Conservation (phyloP, 2,113 vertebrate species). For the Merops nubicus region DNA sequence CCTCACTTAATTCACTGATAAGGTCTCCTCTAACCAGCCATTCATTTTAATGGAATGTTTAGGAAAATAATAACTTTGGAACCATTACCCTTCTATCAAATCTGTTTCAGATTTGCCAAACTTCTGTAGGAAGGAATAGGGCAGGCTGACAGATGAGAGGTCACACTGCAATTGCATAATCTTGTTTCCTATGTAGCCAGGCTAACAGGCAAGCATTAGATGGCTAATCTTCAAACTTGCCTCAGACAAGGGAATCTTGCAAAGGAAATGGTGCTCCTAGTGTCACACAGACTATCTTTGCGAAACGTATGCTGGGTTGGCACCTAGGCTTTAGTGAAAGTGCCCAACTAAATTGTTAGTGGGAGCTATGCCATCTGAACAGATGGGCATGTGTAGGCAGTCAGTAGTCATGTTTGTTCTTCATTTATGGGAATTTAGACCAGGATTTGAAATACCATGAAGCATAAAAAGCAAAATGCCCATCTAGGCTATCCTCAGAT, state of each 20-base stretch:
- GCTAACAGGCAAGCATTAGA: not conserved
- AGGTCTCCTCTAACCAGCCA: not conserved
- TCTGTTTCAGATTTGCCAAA: not conserved
- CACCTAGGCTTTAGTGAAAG: conserved; percentile 53
- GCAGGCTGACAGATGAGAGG: not conserved
- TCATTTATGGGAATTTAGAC: conserved; percentile 67
- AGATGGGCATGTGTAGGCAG: conserved; percentile 71
- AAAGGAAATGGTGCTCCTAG: conserved; percentile 3
- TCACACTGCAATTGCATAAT: not conserved
- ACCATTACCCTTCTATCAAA: not conserved
- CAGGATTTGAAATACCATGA: conserved; percentile 40
- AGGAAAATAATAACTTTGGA: not conserved
- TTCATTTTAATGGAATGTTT: not conserved
- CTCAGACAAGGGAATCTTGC: not conserved
- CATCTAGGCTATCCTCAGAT: not conserved
- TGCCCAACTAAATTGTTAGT: conserved; percentile 60
- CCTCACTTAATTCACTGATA: not conserved
- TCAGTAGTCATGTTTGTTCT: conserved; percentile 59
- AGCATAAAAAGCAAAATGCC: conserved; percentile 26
- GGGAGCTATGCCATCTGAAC: conserved; percentile 66
- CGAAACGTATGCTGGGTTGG: conserved; percentile 66
- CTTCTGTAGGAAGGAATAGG: not conserved
- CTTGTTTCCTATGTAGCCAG: not conserved
- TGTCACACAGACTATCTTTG: conserved; percentile 34
- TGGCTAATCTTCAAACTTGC: conserved; percentile 9